These are phyloP conservation scores for Heterocephalus glaber DNA, from an alignment of 2,113 vertebrate species.

Conservation along the genomic window DNA sequence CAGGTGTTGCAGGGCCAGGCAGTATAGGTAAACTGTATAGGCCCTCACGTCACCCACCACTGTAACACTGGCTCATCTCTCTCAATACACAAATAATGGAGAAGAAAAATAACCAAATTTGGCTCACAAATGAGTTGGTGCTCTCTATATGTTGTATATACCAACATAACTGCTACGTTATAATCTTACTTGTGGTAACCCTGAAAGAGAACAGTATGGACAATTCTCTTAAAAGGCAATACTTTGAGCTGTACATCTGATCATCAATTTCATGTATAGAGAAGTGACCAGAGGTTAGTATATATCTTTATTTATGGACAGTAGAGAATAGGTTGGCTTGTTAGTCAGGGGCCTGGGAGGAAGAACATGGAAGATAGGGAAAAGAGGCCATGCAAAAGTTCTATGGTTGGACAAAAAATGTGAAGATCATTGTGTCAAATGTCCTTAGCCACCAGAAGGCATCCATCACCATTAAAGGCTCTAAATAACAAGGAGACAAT, in stretches of 20 bases:
- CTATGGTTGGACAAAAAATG: background rate
- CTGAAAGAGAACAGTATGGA: background rate
- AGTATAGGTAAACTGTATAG: background rate
- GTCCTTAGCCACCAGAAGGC: background rate
- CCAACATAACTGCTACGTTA: background rate
- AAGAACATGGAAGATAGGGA: background rate
- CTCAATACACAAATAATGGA: background rate
- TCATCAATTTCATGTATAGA: background rate
- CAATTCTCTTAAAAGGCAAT: background rate
- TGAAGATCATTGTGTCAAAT: background rate
- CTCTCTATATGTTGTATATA: background rate
- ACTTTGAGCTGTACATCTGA: background rate
- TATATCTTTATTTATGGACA: background rate
- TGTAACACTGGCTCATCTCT: background rate
- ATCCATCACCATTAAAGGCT: background rate
- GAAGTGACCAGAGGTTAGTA: background rate
- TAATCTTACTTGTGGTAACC: background rate
- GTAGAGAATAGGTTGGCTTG: background rate
- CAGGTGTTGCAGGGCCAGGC: background rate
- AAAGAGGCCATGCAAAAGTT: background rate
- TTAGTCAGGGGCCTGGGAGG: background rate
- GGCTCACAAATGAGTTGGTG: background rate
- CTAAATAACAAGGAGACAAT: background rate
- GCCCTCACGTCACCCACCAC: background rate
- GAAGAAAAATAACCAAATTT: background rate